Evolutionary conservation across 2,113 vertebrate genomes (phyloP).

Genomic region (Cheirogaleus medius): DNA sequence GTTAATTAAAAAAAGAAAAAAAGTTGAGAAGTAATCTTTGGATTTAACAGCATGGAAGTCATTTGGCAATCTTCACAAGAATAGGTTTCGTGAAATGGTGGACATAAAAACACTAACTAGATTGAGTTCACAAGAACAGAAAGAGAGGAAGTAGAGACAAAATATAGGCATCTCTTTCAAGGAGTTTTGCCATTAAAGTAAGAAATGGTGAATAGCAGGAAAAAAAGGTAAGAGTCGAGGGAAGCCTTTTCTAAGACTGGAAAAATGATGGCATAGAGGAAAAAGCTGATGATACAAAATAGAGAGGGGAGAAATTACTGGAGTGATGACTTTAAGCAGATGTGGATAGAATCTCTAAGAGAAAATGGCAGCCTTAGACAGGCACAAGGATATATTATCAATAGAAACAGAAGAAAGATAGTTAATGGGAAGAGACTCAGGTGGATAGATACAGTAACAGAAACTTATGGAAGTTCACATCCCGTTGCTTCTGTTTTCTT

Average conservation of each 20-base stretch:
- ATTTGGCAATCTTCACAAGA: neutral
- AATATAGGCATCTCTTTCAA: neutral
- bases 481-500: neutral
- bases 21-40: neutral
- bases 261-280: neutral
- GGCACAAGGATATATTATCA: neutral
- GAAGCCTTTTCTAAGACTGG: neutral
- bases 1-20: neutral
- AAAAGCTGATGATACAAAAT: neutral
- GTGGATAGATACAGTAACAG: neutral
- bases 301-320: neutral
- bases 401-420: neutral
- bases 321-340: neutral
- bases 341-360: neutral
- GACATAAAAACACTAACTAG: neutral
- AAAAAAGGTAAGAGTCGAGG: neutral
- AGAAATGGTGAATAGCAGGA: neutral
- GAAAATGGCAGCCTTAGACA: neutral
- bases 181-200: neutral
- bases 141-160: neutral
- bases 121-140: neutral
- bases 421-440: neutral
- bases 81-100: neutral
- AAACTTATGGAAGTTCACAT: neutral
- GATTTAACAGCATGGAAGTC: neutral